Percentiles rank a stretch among this genome's conserved stretches.
Conservation (phyloP, 2,797 vertebrate species). For the Ambastaia sidthimunki region DNA sequence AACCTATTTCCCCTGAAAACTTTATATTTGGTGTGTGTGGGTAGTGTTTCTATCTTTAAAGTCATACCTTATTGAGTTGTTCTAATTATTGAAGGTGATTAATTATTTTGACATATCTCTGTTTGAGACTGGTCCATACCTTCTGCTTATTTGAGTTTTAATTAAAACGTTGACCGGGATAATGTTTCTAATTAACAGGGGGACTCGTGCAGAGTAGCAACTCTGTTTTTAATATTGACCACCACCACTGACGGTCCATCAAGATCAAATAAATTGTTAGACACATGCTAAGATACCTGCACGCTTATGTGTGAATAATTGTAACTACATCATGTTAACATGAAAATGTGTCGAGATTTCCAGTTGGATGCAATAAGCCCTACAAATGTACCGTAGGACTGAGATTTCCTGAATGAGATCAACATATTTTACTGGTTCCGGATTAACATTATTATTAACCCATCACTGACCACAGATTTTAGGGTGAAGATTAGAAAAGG, state of each 20-base stretch:
- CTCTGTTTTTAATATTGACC: neutral
- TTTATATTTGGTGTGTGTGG: neutral
- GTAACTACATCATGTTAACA: neutral
- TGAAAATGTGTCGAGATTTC: neutral
- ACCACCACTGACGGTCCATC: neutral
- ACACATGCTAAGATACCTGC: neutral
- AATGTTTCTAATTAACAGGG: constrained; percentile 40
- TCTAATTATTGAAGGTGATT: constrained; percentile 46
- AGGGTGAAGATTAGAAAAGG: neutral
- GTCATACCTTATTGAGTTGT: constrained; percentile 24
- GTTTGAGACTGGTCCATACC: constrained; percentile 27
- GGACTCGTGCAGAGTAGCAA: constrained; percentile 15
- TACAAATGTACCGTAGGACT: neutral
- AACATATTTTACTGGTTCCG: neutral
- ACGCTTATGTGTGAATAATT: neutral
- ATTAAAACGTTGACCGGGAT: constrained; percentile 47
- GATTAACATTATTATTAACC: neutral
- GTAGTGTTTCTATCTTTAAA: neutral
- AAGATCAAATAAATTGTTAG: neutral
- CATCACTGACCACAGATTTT: neutral
- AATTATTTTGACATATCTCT: constrained; percentile 41
- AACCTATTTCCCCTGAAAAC: neutral
- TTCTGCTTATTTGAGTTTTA: constrained; percentile 42
- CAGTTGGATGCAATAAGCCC: neutral
- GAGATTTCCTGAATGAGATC: neutral